Base-by-base conservation (phyloP, 2,888 invertebrate genomes). In the Lasioglossum vierecki region DNA sequence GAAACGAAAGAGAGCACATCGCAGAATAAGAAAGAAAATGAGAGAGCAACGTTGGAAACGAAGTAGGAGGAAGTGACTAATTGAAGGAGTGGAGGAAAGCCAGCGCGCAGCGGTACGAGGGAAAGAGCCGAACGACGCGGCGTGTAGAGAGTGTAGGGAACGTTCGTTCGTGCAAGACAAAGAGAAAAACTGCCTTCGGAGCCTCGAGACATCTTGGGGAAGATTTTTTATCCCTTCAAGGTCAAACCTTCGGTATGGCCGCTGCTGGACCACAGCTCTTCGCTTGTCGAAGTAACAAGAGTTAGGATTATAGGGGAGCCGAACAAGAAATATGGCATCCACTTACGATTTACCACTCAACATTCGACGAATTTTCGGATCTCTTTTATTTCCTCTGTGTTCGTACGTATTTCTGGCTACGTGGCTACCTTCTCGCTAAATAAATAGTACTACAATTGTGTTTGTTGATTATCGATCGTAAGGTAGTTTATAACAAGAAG, bases 231-330 rank as follows among this genome's bases (percentile, higher is more conserved):
- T 93, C 91, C 92, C 91, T 92, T 91, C 93, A 93, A 93, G 93
- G 93, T 93, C 93, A 91, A 89, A 90, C 90, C 91, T 91, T 91
- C 93, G 92, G 92, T 93, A 94, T 94, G 94, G 94, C 94, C 92
- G 93, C 91, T 88, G 87, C 89, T 92, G 93, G 93, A 92, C 93
- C 92, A 91, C 91, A 89, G 88, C 89, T 91, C 90, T 86, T 74
- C 81, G 66, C 57, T 84, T 53, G 80, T 80, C 85, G 63, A 78
- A 60, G 84, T 74, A 86, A 77, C 76, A 60, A 82, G 88, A 88
- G 88, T 86, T 83, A 88, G 79, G 81, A 80, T 81, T 87, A 82
- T 79, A 72, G 75, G 53, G 72, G 78, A 72, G 76, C 88, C 92
- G 91, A 91, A 92, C 91, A 91, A 92, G 89, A 92, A 93, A 93